Conservation (phyloP, 2,113 vertebrate species). For the Saccopteryx leptura region DNA sequence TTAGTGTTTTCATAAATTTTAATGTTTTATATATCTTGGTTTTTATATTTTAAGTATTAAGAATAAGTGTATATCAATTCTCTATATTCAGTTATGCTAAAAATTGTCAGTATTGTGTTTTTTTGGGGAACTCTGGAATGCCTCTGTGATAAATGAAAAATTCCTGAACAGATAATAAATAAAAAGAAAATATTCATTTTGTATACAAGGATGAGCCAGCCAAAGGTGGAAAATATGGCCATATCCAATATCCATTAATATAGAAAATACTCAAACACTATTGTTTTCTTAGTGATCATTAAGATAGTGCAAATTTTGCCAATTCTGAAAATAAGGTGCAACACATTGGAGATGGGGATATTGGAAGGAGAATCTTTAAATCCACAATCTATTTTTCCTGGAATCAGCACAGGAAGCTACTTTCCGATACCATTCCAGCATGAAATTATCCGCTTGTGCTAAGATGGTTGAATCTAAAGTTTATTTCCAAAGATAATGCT, state of each 20-base stretch:
- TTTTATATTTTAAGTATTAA: conserved; percentile 52
- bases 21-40: not conserved
- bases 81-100: conserved; percentile 19
- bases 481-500: conserved; percentile 36
- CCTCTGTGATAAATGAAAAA: conserved; percentile 5
- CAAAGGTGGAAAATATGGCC: not conserved
- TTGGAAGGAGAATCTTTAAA: not conserved
- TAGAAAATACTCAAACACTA: conserved; percentile 18
- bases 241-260: not conserved
- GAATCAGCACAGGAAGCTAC: not conserved
- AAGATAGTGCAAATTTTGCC: not conserved
- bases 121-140: not conserved
- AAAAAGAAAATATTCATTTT: conserved; percentile 40
- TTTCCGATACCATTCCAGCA: not conserved
- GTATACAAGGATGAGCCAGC: not conserved
- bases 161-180: not conserved
- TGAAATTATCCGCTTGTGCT: not conserved
- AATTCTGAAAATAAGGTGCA: not conserved
- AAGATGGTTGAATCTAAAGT: not conserved
- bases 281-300: not conserved
- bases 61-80: not conserved
- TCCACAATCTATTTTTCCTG: not conserved
- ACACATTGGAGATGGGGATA: not conserved
- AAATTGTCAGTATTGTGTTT: not conserved
- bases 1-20: conserved; percentile 20